Evolutionary conservation across 2,888 invertebrate species (phyloP), one percentile per base, ranked within the genome.

Genomic region (Ectropis crepuscularia): DNA sequence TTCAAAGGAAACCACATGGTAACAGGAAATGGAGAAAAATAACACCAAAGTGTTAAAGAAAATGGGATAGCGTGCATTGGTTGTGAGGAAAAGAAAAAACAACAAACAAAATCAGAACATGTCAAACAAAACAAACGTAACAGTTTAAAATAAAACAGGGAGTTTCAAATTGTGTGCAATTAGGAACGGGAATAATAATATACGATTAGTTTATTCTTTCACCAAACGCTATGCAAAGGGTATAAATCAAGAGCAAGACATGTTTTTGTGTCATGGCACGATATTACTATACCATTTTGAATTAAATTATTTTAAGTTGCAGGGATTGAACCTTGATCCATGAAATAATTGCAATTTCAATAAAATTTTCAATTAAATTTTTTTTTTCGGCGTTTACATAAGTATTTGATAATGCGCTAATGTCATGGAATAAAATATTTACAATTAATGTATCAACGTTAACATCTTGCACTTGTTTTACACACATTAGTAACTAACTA

Each of bases 31-130:
- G 78, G 62, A 73, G 79, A 81, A 86, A 86, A 88, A 85, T 82
- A 88, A 91, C 90, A 90, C 87, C 81, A 81, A 84, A 75, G 85
- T 86, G 90, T 90, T 86, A 80, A 85, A 82, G 85, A 83, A 87
- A 82, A 65, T 61, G 78, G 90, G 89, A 88, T 72, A 85, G 79
- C 92, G 92, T 92, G 92, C 92, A 90, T 75, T 82, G 90, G 90
- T 85, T 82, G 87, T 89, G 82, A 87, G 88, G 88, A 85, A 83
- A 83, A 84, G 80, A 84, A 87, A 89, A 92, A 92, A 92, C 87
- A 92, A 91, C 89, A 91, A 90, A 90, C 87, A 90, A 90, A 93
- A 90, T 87, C 92, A 90, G 91, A 72, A 87, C 88, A 92, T 85
- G 81, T 90, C 87, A 91, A 88, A 91, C 87, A 88, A 88, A 89